phyloP scores from a whole-genome alignment of 2,797 vertebrate genomes.

The Kryptolebias ocellatus region DNA sequence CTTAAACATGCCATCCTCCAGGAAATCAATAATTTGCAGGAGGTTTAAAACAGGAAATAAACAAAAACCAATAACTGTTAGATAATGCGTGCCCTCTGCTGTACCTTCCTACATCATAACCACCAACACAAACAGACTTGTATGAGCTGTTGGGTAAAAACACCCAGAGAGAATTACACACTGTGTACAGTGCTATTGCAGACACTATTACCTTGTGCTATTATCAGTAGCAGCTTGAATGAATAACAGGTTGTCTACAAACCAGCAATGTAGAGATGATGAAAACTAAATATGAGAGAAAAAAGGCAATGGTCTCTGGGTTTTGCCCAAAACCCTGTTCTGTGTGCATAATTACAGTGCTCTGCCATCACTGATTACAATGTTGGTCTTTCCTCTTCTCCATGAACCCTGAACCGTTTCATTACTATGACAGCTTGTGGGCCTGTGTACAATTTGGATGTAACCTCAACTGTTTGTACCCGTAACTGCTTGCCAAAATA shows the following conservation, averaged over 20 bases:
- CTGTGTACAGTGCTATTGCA: constrained; percentile 40
- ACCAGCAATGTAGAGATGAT: constrained; percentile 46
- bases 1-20: constrained; percentile 73
- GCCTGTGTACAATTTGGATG: constrained; percentile 64
- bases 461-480: constrained; percentile 62
- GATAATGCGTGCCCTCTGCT: constrained; percentile 65
- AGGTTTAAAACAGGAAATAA: constrained; percentile 74
- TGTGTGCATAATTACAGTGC: constrained; percentile 70
- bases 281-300: constrained; percentile 61
- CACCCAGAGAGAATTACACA: constrained; percentile 44
- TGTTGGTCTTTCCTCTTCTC: constrained; percentile 72
- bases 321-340: constrained; percentile 70
- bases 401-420: constrained; percentile 74
- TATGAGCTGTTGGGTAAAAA: constrained; percentile 49
- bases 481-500: constrained; percentile 54
- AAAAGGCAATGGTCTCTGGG: constrained; percentile 61
- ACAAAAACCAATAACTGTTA: constrained; percentile 71
- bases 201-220: constrained; percentile 44
- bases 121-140: constrained; percentile 64
- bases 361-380: constrained; percentile 69
- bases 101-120: constrained; percentile 59
- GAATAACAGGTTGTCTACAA: constrained; percentile 61
- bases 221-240: constrained; percentile 37
- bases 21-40: constrained; percentile 78
- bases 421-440: constrained; percentile 73